A percentile compares a stretch with the other conserved stretches of the same genome.
Conservation (phyloP, 1,140 invertebrate genomes). For the Andricus grossulariae region DNA sequence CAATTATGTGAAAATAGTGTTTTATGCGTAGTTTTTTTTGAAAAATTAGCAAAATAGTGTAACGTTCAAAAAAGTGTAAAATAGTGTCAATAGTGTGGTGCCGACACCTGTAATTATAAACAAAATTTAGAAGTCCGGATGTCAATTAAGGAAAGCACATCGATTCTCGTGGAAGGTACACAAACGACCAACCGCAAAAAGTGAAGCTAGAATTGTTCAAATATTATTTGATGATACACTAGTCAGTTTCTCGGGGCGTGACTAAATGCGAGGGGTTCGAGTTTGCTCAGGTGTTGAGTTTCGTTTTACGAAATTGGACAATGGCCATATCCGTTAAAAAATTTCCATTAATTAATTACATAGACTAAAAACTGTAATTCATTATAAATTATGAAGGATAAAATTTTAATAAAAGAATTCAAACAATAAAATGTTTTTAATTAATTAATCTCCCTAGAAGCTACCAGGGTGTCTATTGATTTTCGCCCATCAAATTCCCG, state of each 20-base stretch:
- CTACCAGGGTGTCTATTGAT: too few relatives aligned
- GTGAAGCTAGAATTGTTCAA: conserved; percentile 23
- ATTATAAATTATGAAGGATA: background rate
- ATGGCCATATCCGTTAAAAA: background rate
- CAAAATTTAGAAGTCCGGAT: too few relatives aligned
- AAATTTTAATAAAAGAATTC: background rate
- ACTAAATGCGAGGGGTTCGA: conserved; percentile 21
- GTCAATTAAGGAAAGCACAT: background rate
- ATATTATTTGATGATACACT: conserved; percentile 28
- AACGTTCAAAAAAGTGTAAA: too few relatives aligned
- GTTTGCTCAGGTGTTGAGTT: conserved; percentile 30
- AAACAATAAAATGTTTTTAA: too few relatives aligned
- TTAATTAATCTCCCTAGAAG: too few relatives aligned
- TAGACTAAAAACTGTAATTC: background rate
- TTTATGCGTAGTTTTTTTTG: too few relatives aligned
- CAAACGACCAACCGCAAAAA: conserved; percentile 18
- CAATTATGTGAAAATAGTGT: too few relatives aligned
- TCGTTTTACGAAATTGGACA: conserved; percentile 25
- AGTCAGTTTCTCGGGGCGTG: conserved; percentile 31
- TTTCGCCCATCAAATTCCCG: too few relatives aligned
- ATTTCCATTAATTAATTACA: conserved; percentile 17
- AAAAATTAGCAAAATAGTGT: too few relatives aligned
- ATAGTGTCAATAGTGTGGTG: too few relatives aligned
- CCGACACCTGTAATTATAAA: too few relatives aligned
- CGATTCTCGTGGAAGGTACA: conserved; percentile 16